Evolutionary conservation across 2,888 invertebrate species (phyloP), one percentile per base, ranked within the genome.

Genomic region (Orthosia gothica): DNA sequence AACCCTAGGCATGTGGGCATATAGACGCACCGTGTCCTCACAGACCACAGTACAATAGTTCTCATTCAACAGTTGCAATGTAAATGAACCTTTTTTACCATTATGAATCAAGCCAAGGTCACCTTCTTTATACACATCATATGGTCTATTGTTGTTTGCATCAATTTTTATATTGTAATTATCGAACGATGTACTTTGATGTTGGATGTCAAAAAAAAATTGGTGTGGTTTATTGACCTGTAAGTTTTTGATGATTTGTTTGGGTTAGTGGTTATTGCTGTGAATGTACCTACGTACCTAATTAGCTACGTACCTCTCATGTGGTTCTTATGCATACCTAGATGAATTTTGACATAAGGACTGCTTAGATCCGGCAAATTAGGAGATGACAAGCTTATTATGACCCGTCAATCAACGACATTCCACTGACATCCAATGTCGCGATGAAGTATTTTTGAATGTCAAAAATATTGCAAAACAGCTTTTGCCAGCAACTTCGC

Each of bases 81-180:
- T 95, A 95, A 95, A 96, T 93, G 95, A 96, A 96, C 96, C 95
- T 96, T 96, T 95, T 95, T 95, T 95, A 94, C 94, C 93, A 94
- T 94, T 93, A 94, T 92, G 90, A 90, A 91, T 90, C 89, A 82
- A 78, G 91, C 90, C 95, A 96, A 96, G 96, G 96, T 95, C 96
- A 91, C 91, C 91, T 91, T 92, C 88, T 93, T 93, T 94, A 89
- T 91, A 90, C 90, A 87, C 90, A 93, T 94, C 93, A 93, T 91
- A 92, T 93, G 93, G 89, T 88, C 88, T 84, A 88, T 87, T 87
- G 88, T 86, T 63, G 62, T 55, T 67, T 67, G 62, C 74, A 79
- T 74, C 59, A 75, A 80, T 73, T 76, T 79, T 84, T 76, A 74
- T 73, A 85, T 79, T 76, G 69, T 76, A 87, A 80, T 85, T 86